Evolutionary conservation across 2,797 vertebrate genomes (phyloP).

Genomic region (Acrossocheilus fasciatus): DNA sequence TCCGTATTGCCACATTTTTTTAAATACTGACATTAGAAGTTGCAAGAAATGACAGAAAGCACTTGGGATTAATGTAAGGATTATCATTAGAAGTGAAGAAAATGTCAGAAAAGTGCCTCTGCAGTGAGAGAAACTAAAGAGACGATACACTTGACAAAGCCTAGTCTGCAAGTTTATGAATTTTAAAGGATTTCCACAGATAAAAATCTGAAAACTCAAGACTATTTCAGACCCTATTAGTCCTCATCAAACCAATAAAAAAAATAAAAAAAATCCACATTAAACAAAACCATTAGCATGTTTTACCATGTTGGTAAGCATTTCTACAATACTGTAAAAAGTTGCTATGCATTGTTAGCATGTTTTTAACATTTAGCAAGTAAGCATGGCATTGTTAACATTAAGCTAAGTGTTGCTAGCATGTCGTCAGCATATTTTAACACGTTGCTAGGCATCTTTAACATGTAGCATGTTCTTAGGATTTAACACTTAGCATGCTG

Average conservation of each 20-base stretch:
- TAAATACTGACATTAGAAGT: background rate
- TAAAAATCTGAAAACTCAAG: background rate
- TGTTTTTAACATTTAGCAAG: background rate
- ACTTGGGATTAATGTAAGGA: too few relatives aligned
- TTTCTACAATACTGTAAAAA: background rate
- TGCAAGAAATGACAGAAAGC: too few relatives aligned
- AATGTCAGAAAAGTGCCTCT: background rate
- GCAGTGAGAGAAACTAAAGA: background rate
- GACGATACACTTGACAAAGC: background rate
- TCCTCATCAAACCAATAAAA: background rate
- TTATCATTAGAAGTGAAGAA: background rate
- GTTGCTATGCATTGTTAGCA: background rate
- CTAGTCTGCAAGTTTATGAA: background rate
- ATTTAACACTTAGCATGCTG: background rate
- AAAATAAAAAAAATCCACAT: background rate
- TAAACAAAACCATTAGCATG: background rate
- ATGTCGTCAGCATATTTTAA: background rate
- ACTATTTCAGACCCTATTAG: background rate
- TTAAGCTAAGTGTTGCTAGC: too few relatives aligned
- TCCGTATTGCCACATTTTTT: background rate
- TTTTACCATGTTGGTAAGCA: background rate
- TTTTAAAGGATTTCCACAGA: background rate
- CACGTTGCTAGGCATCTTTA: background rate
- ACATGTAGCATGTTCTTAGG: background rate
- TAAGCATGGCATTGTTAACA: too few relatives aligned